These are phyloP conservation scores for Lacanobia wlatinum DNA, from an alignment of 2,888 invertebrate genomes.

Conservation along the genomic window DNA sequence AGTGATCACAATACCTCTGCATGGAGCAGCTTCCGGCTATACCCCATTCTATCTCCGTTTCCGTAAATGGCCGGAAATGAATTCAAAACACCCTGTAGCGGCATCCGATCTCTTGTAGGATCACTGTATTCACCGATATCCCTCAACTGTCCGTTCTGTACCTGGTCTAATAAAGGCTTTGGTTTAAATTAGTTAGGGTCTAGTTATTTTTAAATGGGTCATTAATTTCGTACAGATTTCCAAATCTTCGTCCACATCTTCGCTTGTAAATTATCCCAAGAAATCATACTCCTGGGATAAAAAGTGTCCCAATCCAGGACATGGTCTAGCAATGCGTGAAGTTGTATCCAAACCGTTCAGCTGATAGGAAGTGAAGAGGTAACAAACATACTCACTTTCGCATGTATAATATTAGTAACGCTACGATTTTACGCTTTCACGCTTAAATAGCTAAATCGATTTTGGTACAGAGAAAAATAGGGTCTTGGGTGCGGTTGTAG, in stretches of 20 bases:
- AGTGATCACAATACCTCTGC: slow-evolving; percentile 76
- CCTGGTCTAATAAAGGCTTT: slow-evolving; percentile 8
- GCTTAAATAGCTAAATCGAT: not conserved
- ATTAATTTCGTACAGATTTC: not conserved
- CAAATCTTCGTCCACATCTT: too few species aligned
- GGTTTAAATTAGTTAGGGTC: slow-evolving; percentile 12
- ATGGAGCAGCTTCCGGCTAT: slow-evolving; percentile 80
- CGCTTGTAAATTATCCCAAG: too few species aligned
- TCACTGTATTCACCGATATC: slow-evolving; percentile 64
- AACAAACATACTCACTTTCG: not conserved
- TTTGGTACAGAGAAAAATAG: too few species aligned
- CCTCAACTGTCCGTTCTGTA: slow-evolving; percentile 21
- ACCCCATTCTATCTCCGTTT: slow-evolving; percentile 83
- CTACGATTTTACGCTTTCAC: too few species aligned
- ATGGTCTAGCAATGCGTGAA: too few species aligned
- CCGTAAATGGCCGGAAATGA: slow-evolving; percentile 85
- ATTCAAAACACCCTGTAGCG: slow-evolving; percentile 85
- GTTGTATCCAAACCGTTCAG: too few species aligned
- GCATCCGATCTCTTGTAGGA: slow-evolving; percentile 79
- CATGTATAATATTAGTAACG: too few species aligned
- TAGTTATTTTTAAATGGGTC: slow-evolving; percentile 7
- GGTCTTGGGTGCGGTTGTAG: too few species aligned
- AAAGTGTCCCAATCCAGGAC: too few species aligned
- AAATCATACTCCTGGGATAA: too few species aligned
- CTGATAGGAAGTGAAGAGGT: not conserved